Evolutionary conservation across 2,797 vertebrate genomes (phyloP).

Genomic region (Cuculus canorus): DNA sequence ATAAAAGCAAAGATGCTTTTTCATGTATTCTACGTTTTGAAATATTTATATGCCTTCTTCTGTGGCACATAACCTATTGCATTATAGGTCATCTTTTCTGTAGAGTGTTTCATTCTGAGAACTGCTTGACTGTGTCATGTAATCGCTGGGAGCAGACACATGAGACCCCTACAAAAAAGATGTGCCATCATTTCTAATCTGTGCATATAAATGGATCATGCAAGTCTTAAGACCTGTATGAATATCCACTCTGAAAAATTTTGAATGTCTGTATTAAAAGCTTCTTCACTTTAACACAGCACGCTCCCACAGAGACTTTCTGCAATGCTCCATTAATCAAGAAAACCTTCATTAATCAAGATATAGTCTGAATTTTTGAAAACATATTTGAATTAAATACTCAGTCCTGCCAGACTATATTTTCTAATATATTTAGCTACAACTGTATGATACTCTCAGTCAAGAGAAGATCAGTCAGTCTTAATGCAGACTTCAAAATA

Average conservation of each 20-base stretch:
- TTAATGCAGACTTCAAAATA: background rate
- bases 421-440: background rate
- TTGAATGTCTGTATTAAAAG: constrained; percentile 64
- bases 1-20: constrained; percentile 67
- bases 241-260: constrained; percentile 56
- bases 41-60: constrained; percentile 74
- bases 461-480: background rate
- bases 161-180: constrained; percentile 1
- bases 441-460: background rate
- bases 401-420: background rate
- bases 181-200: constrained; percentile 39
- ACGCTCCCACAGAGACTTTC: background rate
- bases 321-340: constrained; percentile 38
- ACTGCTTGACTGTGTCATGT: constrained; percentile 11
- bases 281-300: constrained; percentile 34
- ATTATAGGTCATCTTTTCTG: constrained; percentile 65
- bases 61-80: constrained; percentile 58
- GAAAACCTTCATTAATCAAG: constrained; percentile 43
- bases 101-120: constrained; percentile 35
- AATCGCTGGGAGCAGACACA: constrained; percentile 14
- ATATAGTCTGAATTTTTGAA: constrained; percentile 13
- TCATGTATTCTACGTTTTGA: constrained; percentile 58
- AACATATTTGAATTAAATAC: constrained; percentile 24
- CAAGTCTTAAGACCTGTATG: constrained; percentile 60
- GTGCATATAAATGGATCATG: constrained; percentile 62